phyloP scores from a whole-genome alignment of 2,113 vertebrate species.

The Ageneiosus marmoratus region DNA sequence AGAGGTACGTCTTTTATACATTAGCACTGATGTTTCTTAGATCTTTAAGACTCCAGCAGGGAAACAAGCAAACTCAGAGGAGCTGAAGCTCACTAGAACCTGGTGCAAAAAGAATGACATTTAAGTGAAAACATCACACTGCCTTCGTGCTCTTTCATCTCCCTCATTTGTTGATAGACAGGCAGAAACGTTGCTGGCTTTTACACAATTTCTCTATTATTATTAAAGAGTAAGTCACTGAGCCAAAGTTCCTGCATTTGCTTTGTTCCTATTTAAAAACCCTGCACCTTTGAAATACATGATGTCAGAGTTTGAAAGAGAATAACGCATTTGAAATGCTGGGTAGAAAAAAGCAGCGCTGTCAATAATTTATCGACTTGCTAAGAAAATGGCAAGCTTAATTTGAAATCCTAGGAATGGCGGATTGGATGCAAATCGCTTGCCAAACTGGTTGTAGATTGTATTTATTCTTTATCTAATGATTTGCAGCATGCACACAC shows the following conservation, averaged over 20 bases:
- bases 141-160: constrained; percentile 50
- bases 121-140: constrained; percentile 50
- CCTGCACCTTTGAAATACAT: constrained; percentile 25
- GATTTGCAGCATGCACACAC: neutral
- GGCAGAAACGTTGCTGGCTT: constrained; percentile 39
- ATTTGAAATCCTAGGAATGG: constrained; percentile 17
- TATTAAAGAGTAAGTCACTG: constrained; percentile 34
- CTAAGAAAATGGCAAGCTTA: constrained; percentile 26
- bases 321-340: constrained; percentile 42
- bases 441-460: neutral
- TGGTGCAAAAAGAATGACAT: constrained; percentile 55
- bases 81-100: constrained; percentile 62
- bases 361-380: constrained; percentile 52
- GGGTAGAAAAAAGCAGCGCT: neutral
- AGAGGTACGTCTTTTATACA: constrained; percentile 72
- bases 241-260: constrained; percentile 20
- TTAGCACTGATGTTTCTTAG: constrained; percentile 72
- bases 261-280: constrained; percentile 50
- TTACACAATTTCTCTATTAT: constrained; percentile 36
- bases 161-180: constrained; percentile 53
- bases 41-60: constrained; percentile 71
- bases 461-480: neutral
- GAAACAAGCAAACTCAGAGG: constrained; percentile 62
- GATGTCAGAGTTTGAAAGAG: constrained; percentile 46
- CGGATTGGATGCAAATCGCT: neutral